Base-by-base conservation (phyloP, 2,113 vertebrate species). In the Polyodon spathula region DNA sequence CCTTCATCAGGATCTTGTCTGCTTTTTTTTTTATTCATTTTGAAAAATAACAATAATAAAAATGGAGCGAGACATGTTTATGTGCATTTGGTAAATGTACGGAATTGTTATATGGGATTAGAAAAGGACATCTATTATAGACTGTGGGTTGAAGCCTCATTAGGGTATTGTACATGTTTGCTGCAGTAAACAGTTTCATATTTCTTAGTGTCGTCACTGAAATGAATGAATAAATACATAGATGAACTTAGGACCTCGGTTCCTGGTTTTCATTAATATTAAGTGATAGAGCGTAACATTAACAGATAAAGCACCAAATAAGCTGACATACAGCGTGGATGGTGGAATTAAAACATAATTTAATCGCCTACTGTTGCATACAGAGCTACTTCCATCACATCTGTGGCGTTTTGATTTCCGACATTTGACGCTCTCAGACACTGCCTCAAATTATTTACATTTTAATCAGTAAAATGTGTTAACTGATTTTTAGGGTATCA, bases 251-350 rank as follows among this genome's bases (percentile, higher is more conserved):
- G 37, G 66, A 65, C 59, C 65, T 63, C 57, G 60, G 59, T 68
- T 71, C 70, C 71, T 72, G 75, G 73, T 82, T 80, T 79, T 75
- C 80, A 83, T 84, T 83, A 81, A 80, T 81, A 79, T 80, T 67
- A 62, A 77, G 72, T 80, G 79, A 83, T 80, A 78, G 76, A 83
- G 77, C 76, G 63, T 68, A 82, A 78, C 76, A 80, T 79, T 82
- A 82, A 75, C 75, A 77, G 79, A 81, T 84, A 81, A 77, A 76
- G 76, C 59, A 53, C 60, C 58, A 70, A 52, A 71, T 78, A 81
- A 81, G 73, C 81, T 77, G 75, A 81, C 77, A 76, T 67, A 67
- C 53, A 73, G 67, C 52, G 54, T 61, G 66, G 77, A 74, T 72
- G 72, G 65, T 74, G 71, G 76, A 84, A 84, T 79, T 77, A 79